Percentiles rank a stretch among this genome's conserved stretches.
These are phyloP conservation scores for Chaetoderma sp. DNA, from an alignment of 2,888 invertebrate genomes.

Conservation along the genomic window DNA sequence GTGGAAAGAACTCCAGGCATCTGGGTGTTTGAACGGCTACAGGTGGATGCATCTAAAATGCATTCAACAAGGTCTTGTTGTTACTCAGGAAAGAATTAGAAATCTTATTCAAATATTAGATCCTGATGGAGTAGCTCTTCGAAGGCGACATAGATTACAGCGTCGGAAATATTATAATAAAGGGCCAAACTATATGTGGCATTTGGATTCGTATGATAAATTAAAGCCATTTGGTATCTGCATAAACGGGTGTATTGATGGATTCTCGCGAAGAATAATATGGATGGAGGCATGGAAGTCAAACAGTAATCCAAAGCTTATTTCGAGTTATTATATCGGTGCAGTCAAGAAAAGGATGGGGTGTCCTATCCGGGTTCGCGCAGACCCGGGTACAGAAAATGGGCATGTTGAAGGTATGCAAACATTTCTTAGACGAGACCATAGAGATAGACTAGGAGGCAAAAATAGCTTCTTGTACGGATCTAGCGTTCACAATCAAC, in stretches of 20 bases:
- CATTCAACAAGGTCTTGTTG: neutral
- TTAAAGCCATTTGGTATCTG: too few relatives aligned
- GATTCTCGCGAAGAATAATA: constrained; percentile 30
- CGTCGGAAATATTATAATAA: neutral
- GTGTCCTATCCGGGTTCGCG: neutral
- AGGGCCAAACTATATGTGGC: neutral
- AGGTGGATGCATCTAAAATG: neutral
- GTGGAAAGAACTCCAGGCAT: neutral
- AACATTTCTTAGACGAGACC: neutral
- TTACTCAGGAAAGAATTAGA: neutral
- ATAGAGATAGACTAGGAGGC: neutral
- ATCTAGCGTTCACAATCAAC: too few relatives aligned
- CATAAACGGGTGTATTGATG: constrained; percentile 39
- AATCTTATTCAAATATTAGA: neutral
- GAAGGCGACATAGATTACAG: neutral
- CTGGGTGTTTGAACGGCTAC: neutral
- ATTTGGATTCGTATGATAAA: neutral
- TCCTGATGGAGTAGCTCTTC: neutral
- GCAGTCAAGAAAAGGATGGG: neutral
- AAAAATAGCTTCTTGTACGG: too few relatives aligned
- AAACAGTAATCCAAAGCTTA: constrained; percentile 30
- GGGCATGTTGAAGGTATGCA: constrained; percentile 11
- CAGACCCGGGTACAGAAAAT: constrained; percentile 9
- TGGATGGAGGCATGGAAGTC: constrained; percentile 31
- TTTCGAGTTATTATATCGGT: constrained; percentile 2